Evolutionary conservation across 92 coral and sea anemone species (phyloP).

Genomic region (Ricordea florida): DNA sequence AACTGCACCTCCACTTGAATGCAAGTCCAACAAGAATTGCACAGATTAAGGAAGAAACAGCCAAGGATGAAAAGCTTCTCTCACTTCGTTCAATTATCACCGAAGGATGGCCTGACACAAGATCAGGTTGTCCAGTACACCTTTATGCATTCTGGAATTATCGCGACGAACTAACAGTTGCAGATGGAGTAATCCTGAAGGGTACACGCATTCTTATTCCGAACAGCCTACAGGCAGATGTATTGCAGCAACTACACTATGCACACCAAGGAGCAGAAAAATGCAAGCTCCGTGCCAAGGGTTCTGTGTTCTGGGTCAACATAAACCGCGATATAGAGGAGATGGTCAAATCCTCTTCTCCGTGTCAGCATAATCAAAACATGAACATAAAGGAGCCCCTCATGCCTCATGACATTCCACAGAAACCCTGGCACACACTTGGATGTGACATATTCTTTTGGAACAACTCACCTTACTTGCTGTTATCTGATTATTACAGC

Average conservation of each 20-base stretch:
- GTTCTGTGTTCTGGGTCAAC: slow-evolving; percentile 70
- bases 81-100: no score
- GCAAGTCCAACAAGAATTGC: slow-evolving; percentile 63
- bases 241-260: slow-evolving; percentile 67
- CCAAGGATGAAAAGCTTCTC: no score
- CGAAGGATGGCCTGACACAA: no score
- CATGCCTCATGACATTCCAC: slow-evolving; percentile 65
- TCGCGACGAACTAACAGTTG: slow-evolving; percentile 47
- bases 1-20: slow-evolving; percentile 69
- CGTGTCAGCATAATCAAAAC: slow-evolving; percentile 65
- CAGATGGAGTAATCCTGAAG: slow-evolving; percentile 61
- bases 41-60: slow-evolving; percentile 50
- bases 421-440: slow-evolving; percentile 68
- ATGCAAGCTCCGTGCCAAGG: slow-evolving; percentile 75
- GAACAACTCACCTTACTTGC: slow-evolving; percentile 57
- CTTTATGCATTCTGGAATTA: no score
- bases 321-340: slow-evolving; percentile 64
- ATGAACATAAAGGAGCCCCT: slow-evolving; percentile 69
- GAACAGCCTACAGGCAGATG: slow-evolving; percentile 42
- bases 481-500: slow-evolving; percentile 62
- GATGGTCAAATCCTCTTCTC: slow-evolving; percentile 63
- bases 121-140: no score
- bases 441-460: slow-evolving; percentile 65
- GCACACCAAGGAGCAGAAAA: slow-evolving; percentile 79
- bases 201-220: slow-evolving; percentile 64